These are phyloP conservation scores for Silurus aristotelis DNA, from an alignment of 2,797 vertebrate species.

Conservation along the genomic window DNA sequence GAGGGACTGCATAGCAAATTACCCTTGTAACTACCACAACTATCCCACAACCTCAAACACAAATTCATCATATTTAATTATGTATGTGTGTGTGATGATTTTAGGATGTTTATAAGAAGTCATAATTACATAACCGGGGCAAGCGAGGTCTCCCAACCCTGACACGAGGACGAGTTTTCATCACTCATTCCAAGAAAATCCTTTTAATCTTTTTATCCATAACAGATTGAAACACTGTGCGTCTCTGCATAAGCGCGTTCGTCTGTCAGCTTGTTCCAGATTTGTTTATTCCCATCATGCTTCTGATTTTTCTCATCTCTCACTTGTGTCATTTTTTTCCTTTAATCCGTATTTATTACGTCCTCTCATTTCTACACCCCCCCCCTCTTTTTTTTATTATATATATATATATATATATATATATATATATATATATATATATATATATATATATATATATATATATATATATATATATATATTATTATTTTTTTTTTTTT, in stretches of 20 bases:
- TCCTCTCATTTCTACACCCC: background rate
- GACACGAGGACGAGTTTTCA: constrained; percentile 57
- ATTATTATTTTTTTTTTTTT: no score
- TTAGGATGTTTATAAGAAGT: background rate
- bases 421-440: no score
- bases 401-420: no score
- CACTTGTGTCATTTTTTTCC: constrained; percentile 2
- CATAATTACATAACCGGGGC: constrained; percentile 66
- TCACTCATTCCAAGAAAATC: constrained; percentile 71
- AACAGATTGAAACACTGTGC: constrained; percentile 66
- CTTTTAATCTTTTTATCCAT: constrained; percentile 76
- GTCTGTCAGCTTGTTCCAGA: constrained; percentile 28
- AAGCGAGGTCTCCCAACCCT: constrained; percentile 58
- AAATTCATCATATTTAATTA: no score
- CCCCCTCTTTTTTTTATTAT: constrained; percentile 3
- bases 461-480: no score
- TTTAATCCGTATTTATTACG: background rate
- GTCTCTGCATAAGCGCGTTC: constrained; percentile 4
- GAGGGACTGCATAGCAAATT: background rate
- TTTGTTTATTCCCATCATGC: constrained; percentile 23
- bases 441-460: no score
- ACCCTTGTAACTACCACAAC: background rate
- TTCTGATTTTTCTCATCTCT: constrained; percentile 26
- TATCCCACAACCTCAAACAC: background rate
- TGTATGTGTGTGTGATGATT: background rate